A percentile compares a stretch with the other conserved stretches of the same genome.
phyloP scores from a whole-genome alignment of 2,113 vertebrate genomes.

The Caranx ignobilis region DNA sequence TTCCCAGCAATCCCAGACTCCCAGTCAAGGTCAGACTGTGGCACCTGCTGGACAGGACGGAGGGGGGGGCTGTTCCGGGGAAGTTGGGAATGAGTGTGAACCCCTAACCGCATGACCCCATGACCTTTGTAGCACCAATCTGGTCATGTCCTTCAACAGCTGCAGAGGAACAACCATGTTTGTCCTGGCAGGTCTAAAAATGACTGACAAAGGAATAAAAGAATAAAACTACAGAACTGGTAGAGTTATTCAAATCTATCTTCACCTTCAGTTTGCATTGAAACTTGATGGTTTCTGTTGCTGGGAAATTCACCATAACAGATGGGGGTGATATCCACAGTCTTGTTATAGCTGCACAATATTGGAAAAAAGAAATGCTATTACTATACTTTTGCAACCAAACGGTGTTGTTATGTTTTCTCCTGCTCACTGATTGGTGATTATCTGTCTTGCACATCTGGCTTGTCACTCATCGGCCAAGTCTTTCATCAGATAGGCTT shows the following conservation, averaged over 20 bases:
- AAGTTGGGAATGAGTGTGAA: conserved; percentile 11
- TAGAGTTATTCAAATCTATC: too few relatives aligned
- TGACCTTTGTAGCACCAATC: conserved; percentile 37
- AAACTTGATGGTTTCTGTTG: too few relatives aligned
- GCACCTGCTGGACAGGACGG: conserved; percentile 54
- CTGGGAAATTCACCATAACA: not conserved
- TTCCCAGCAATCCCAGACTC: conserved; percentile 56
- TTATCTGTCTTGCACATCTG: too few relatives aligned
- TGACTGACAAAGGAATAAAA: not conserved
- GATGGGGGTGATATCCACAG: not conserved
- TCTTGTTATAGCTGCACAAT: not conserved
- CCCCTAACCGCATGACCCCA: conserved; percentile 10
- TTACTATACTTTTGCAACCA: too few relatives aligned
- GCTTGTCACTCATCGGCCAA: too few relatives aligned
- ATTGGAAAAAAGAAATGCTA: too few relatives aligned
- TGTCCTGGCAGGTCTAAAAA: not conserved
- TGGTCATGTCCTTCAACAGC: conserved; percentile 28
- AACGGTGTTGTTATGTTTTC: too few relatives aligned
- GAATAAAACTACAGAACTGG: not conserved
- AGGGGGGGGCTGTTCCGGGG: not conserved
- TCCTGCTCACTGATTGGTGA: too few relatives aligned
- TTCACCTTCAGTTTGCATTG: not conserved
- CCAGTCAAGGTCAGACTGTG: conserved; percentile 47
- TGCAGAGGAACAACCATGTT: not conserved
- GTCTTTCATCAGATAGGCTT: too few relatives aligned